These are phyloP conservation scores for Enteromius thamalakanensis DNA, from an alignment of 2,797 vertebrate species.

Conservation along the genomic window DNA sequence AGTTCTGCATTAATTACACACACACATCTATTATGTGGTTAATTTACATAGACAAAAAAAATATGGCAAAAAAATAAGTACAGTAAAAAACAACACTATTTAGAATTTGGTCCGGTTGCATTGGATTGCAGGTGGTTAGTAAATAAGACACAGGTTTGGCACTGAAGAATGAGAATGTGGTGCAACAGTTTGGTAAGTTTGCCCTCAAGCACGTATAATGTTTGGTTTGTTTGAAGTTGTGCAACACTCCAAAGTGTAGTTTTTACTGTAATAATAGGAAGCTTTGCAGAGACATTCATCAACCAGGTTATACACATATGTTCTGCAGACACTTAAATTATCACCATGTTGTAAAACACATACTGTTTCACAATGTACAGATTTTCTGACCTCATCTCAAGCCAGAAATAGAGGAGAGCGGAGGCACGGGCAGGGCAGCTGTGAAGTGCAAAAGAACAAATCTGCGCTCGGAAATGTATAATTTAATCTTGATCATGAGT, in stretches of 20 bases:
- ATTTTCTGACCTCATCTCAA: constrained; percentile 41
- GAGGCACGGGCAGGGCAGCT: constrained; percentile 35
- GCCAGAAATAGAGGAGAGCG: constrained; percentile 42
- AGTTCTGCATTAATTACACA: too few species aligned
- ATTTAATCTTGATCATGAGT: constrained; percentile 81
- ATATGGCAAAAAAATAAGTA: neutral
- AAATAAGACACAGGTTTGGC: neutral
- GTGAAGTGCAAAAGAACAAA: constrained; percentile 55
- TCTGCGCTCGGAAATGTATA: constrained; percentile 65
- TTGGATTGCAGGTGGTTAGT: neutral
- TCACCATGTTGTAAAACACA: constrained; percentile 17
- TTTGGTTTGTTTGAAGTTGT: neutral
- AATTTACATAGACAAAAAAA: neutral
- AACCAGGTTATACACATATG: neutral
- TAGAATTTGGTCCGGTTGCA: neutral
- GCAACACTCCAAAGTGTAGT: neutral
- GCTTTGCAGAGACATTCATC: neutral
- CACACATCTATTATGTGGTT: neutral
- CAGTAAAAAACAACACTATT: neutral
- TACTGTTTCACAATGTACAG: constrained; percentile 28
- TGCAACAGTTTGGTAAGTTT: neutral
- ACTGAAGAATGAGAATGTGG: neutral
- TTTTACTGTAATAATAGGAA: neutral
- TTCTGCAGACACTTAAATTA: constrained; percentile 34
- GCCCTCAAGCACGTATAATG: neutral